Percentiles rank a stretch among this genome's conserved stretches.
Evolutionary conservation across 2,113 vertebrate genomes (phyloP).

Genomic region (Labrus mixtus): DNA sequence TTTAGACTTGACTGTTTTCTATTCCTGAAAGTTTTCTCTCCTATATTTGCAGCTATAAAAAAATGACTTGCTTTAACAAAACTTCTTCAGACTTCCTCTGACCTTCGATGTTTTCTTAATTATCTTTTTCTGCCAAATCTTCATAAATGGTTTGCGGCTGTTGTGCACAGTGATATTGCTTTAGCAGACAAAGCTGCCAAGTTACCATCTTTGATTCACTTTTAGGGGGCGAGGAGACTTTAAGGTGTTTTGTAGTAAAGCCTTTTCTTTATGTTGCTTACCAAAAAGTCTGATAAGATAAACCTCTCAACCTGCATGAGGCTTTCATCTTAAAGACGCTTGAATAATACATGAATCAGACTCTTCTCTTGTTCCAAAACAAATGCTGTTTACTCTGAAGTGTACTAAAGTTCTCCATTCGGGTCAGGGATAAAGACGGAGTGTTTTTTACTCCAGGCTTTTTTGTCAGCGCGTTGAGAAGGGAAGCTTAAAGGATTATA

Average conservation of each 20-base stretch:
- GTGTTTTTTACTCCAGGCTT: constrained; percentile 32
- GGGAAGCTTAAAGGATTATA: constrained; percentile 33
- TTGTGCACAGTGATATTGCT: constrained; percentile 5
- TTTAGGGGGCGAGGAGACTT: constrained; percentile 13
- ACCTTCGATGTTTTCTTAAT: constrained; percentile 32
- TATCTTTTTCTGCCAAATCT: constrained; percentile 31
- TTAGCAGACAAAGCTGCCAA: constrained; percentile 2
- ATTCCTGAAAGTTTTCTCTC: not conserved
- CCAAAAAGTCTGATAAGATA: constrained; percentile 14
- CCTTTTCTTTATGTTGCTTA: not conserved
- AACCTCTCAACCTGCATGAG: constrained; percentile 15
- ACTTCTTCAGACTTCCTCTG: constrained; percentile 21
- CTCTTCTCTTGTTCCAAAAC: constrained; percentile 26
- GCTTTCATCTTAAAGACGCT: constrained; percentile 33
- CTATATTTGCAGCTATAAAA: not conserved
- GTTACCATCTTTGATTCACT: constrained; percentile 2
- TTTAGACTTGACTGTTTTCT: not conserved
- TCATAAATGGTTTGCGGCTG: constrained; percentile 30
- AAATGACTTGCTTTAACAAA: constrained; percentile 24
- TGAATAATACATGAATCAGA: constrained; percentile 58
- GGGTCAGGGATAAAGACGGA: constrained; percentile 26
- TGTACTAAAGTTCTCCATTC: constrained; percentile 9
- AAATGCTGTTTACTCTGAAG: constrained; percentile 34
- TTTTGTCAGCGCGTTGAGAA: constrained; percentile 43
- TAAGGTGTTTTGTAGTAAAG: constrained; percentile 24